These are phyloP conservation scores for Jaculus jaculus DNA, from an alignment of 2,113 vertebrate genomes.

Conservation along the genomic window DNA sequence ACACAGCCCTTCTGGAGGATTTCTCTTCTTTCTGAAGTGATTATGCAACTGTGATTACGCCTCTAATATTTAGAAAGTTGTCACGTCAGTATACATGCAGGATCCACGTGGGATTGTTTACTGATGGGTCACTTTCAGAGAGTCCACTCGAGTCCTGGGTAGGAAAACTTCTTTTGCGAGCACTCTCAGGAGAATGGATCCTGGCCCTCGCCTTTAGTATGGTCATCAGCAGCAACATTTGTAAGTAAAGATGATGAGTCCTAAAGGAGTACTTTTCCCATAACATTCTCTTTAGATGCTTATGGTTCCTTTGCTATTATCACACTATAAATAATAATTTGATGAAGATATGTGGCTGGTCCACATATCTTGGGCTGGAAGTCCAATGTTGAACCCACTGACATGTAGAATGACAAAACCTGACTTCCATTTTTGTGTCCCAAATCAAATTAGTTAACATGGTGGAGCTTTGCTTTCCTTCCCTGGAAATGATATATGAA, in stretches of 20 bases:
- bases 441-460: not conserved
- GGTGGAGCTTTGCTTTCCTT: not conserved
- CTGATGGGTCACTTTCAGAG: not conserved
- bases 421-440: not conserved
- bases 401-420: constrained; percentile 8
- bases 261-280: fast-evolving
- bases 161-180: constrained; percentile 4
- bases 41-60: not conserved
- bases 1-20: not conserved
- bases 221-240: not conserved
- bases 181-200: not conserved
- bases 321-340: not conserved
- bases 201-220: not conserved
- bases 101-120: no score
- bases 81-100: not conserved
- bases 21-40: not conserved
- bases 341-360: not conserved
- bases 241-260: not conserved
- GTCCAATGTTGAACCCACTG: not conserved
- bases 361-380: not conserved
- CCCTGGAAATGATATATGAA: not conserved
- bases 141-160: not conserved
- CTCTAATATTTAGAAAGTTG: not conserved
- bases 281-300: not conserved
- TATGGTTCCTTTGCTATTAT: not conserved